phyloP scores from a whole-genome alignment of 1,140 invertebrate species.

The Melipona quadrifasciata region DNA sequence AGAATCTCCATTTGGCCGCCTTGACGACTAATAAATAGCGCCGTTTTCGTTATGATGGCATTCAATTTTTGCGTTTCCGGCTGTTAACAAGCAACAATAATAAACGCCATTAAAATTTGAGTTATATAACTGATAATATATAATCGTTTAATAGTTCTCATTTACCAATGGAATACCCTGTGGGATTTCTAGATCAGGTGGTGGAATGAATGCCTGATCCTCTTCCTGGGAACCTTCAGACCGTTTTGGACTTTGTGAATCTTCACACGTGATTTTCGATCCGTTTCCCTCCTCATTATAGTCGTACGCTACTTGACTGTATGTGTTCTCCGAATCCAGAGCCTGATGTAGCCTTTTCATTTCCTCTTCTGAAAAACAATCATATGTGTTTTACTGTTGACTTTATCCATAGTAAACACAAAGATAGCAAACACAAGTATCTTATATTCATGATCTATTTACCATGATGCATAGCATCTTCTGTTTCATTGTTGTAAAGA shows the following conservation, averaged over 20 bases:
- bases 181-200: conserved; percentile 88
- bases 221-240: conserved; percentile 81
- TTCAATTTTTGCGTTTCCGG: conserved; percentile 96
- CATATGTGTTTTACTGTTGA: neutral
- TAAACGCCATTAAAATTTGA: neutral
- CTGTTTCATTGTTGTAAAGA: conserved; percentile 92
- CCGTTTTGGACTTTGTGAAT: conserved; percentile 76
- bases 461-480: conserved; percentile 93
- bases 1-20: conserved; percentile 99
- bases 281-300: conserved; percentile 85
- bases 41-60: conserved; percentile 98
- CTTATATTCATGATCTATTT: conserved; percentile 45
- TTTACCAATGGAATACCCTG: conserved; percentile 88
- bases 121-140: too few relatives aligned
- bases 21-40: conserved; percentile 95
- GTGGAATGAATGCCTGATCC: conserved; percentile 88
- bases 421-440: too few relatives aligned
- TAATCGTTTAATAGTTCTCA: conserved; percentile 49
- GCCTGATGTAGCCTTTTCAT: conserved; percentile 92
- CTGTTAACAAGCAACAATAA: conserved; percentile 82
- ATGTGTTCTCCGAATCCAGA: conserved; percentile 85
- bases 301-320: conserved; percentile 91
- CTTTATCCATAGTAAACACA: too few relatives aligned
- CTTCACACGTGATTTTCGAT: conserved; percentile 70
- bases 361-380: conserved; percentile 89